Percentiles rank a stretch among this genome's conserved stretches.
Evolutionary conservation across 2,113 vertebrate genomes (phyloP).

Genomic region (Peucedramus taeniatus): DNA sequence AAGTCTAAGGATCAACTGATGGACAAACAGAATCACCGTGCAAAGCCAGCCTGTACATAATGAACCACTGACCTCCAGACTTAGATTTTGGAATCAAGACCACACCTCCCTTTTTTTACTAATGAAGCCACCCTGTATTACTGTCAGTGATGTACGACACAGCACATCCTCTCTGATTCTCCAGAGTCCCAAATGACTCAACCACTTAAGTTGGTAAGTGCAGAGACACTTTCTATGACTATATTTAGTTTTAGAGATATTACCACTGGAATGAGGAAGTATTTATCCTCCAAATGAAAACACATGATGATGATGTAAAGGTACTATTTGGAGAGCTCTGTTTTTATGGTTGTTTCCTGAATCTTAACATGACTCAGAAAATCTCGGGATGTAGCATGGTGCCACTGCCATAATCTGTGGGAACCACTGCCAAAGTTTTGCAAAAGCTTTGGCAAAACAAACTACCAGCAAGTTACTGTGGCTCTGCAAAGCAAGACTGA

Average conservation of each 20-base stretch:
- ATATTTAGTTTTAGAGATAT: constrained; percentile 50
- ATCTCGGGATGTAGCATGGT: neutral
- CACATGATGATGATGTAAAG: constrained; percentile 58
- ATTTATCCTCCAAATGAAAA: neutral
- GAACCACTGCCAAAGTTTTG: neutral
- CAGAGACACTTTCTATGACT: constrained; percentile 19
- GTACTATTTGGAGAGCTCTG: constrained; percentile 42
- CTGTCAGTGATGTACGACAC: neutral
- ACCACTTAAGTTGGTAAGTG: neutral
- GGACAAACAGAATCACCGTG: neutral
- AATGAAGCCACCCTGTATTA: neutral
- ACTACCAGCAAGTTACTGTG: neutral
- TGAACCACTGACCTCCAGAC: neutral
- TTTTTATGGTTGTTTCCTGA: constrained; percentile 42
- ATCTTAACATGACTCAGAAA: constrained; percentile 1
- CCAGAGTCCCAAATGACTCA: constrained; percentile 2
- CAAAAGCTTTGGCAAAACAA: neutral
- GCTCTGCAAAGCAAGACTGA: neutral
- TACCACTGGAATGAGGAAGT: constrained; percentile 47
- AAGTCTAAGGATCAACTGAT: neutral
- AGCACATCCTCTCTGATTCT: neutral
- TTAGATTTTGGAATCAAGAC: neutral
- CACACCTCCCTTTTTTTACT: neutral
- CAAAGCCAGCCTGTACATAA: neutral
- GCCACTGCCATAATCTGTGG: neutral